phyloP scores from a whole-genome alignment of 2,888 invertebrate species.

The Teleiodes luculella region DNA sequence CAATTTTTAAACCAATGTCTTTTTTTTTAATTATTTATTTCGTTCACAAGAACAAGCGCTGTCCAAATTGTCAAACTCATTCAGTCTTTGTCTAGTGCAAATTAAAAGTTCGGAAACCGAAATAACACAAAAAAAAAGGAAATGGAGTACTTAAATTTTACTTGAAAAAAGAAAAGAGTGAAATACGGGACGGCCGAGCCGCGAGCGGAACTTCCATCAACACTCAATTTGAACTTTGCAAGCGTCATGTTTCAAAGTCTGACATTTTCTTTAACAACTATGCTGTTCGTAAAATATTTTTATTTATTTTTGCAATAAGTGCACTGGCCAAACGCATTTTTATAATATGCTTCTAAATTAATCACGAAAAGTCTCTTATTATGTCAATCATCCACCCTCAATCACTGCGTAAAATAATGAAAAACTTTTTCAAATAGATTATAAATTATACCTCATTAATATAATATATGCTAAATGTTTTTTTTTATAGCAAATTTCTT shows the following conservation, averaged over 20 bases:
- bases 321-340: too few relatives aligned
- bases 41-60: too few relatives aligned
- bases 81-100: not conserved
- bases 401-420: too few relatives aligned
- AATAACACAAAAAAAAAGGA: not conserved
- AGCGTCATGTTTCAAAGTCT: constrained; percentile 31
- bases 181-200: constrained; percentile 12
- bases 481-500: too few relatives aligned
- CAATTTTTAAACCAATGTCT: too few relatives aligned
- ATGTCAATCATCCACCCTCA: too few relatives aligned
- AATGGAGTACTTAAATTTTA: not conserved
- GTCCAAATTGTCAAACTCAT: not conserved
- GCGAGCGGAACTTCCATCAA: constrained; percentile 37
- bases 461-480: too few relatives aligned
- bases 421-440: too few relatives aligned
- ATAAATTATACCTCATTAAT: too few relatives aligned
- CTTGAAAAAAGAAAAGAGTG: not conserved
- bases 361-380: too few relatives aligned
- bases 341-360: too few relatives aligned
- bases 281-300: not conserved
- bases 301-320: not conserved
- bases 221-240: constrained; percentile 37
- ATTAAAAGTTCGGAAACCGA: not conserved
- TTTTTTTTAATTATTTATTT: too few relatives aligned
- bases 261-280: constrained; percentile 12